Base-by-base conservation (phyloP, 2,888 invertebrate species). In the Digitonthophagus gazella region DNA sequence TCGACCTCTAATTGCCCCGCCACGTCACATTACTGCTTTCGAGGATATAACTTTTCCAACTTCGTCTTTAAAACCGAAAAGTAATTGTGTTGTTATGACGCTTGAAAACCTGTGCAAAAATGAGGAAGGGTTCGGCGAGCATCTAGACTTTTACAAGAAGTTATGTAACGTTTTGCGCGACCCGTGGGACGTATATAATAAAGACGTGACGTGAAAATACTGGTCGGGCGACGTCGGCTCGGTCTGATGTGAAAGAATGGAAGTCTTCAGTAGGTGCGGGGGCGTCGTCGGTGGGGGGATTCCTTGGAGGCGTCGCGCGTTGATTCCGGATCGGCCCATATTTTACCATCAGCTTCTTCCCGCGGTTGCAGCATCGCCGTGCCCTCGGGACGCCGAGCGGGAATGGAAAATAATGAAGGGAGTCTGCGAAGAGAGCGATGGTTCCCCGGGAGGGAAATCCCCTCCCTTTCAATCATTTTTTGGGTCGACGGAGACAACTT, bases 121-220 rank as follows among this genome's bases (percentile, higher is more conserved):
- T 2, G 18, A n/a, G 58, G 2, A 19, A 11, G 4, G 58, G 15
- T 19, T 16, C n/a, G 58, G 20, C 14, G 70, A 70, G 70, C 57
- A 66, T 64, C 64, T 79, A 77, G 80, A 81, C 81, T 82, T 82
- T 82, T 81, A 83, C 81, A 81, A 81, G 82, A 82, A 83, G 82
- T 83, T 83, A 83, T 83, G 83, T 83, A 82, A 81, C 83, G 79
- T 81, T 83, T 82, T 81, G 82, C 81, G 78, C 76, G 76, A 75
- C 82, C 80, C 82, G 71, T 73, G 81, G 83, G 83, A 82, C 76
- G 80, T 79, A 82, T 83, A 83, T 83, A 83, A 83, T 83, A 82
- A 83, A 82, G 81, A 83, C 83, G 82, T 83, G 83, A 83, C 82
- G 80, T 77, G 81, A 80, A 82, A 82, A 82, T 82, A 80, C 78